Evolutionary conservation across 2,888 invertebrate genomes (phyloP), one percentile per base, ranked within the genome.

Genomic region (Chesias legatella): DNA sequence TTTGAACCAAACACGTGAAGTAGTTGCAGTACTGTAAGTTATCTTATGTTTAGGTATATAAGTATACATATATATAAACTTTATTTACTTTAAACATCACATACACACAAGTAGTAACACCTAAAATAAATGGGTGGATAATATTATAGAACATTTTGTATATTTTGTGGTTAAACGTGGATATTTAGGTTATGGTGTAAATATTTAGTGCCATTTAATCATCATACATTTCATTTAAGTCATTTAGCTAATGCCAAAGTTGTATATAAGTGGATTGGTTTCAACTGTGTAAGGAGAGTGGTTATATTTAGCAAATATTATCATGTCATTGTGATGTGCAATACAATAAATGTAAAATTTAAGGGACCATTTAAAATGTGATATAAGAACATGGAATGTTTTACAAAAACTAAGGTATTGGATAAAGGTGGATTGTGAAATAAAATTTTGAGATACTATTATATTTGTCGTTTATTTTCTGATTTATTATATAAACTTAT

Each of bases 201-300:
- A 73, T 75, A 71, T 55, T 59, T 71, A 77, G 79, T 79, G 79
- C 79, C 79, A 79, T 79, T 73, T 65, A 63, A 58, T 67, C 65
- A 67, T 61, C 63, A 63, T 63, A 21, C 23, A 39, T 54, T 57
- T 53, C 57, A 54, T 60, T 56, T 67, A 66, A 56, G 60, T 52
- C 33, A 50, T 39, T 73, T 74, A 82, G 80, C 75, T 71, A 77
- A 84, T 76, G 84, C 88, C 86, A 86, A 86, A 86, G 86, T 79
- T 86, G 80, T 85, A 80, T 67, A 73, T 76, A 74, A 60, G 54
- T 38, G 22, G 32, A 47, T 51, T 48, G 50, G 55, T 48, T 35
- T 34, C 30, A 35, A 56, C 56, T 51, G 53, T 52, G 50, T 53
- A 58, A 55, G 47, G 55, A 65, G 72, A 64, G 58, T 53, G 76